phyloP scores from a whole-genome alignment of 2,113 vertebrate species.

The Dasyprocta punctata region DNA sequence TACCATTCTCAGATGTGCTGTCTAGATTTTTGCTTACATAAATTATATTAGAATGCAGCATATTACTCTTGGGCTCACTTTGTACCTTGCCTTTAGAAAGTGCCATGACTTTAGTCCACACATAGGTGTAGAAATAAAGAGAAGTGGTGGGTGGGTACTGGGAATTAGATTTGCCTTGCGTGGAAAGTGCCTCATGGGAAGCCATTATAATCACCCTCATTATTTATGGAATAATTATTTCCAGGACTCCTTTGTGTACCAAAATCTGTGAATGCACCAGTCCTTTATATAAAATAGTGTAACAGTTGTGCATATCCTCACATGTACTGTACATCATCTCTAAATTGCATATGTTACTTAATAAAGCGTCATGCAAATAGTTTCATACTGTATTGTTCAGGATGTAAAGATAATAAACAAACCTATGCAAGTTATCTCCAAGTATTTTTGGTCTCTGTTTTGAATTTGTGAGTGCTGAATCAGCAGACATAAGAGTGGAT shows the following conservation, averaged over 20 bases:
- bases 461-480: not conserved
- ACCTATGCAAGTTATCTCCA: not conserved
- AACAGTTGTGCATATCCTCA: not conserved
- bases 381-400: not conserved
- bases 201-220: not conserved
- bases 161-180: not conserved
- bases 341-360: not conserved
- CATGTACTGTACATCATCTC: not conserved
- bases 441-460: not conserved
- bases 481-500: too few relatives aligned
- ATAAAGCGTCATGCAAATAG: not conserved
- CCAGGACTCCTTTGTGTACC: not conserved
- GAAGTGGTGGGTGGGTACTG: not conserved
- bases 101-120: not conserved
- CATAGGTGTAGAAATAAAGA: not conserved
- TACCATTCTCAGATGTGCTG: not conserved
- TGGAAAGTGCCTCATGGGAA: not conserved
- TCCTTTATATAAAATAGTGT: not conserved
- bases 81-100: not conserved
- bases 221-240: not conserved
- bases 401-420: too few relatives aligned
- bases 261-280: not conserved
- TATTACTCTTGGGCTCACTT: not conserved
- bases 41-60: not conserved
- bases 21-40: not conserved